Base-by-base conservation (phyloP, 2,888 invertebrate species). In the Chrysomela aeneicollis region DNA sequence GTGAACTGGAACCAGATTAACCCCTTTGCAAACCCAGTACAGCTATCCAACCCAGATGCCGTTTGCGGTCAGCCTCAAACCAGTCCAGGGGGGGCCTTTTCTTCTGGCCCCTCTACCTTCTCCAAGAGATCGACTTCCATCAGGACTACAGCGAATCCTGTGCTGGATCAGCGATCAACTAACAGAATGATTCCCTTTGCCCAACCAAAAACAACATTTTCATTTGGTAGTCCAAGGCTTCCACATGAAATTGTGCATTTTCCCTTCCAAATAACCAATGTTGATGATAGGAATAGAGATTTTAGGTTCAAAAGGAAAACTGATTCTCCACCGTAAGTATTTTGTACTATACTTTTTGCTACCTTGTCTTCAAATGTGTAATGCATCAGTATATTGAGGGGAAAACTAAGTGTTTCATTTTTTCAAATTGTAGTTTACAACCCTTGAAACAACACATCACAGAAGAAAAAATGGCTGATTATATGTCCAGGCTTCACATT, bases 391-490 rank as follows among this genome's bases (percentile, higher is more conserved):
- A n/a, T 3, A 6, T 26, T 26, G 26, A 6, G 4, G 6, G 26
- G 26, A 26, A 26, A 6, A 26, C 6, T 26, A 6, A 26, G 3
- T 26, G 26, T 6, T 26, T 3, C 3, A 26, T 5, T 3, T 26
- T 6, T 26, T 26, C 26, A 21, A 26, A 5, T 59, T 61, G 64
- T 62, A 80, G 80, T 22, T 64, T 71, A 12, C 76, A 74, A 54
- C 74, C 88, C 51, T 78, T 85, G 6, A 94, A 94, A 77, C 92
- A 92, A 78, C 86, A 90, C 46, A 92, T 93, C 69, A 92, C 92
- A 0, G 93, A 93, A 79, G 93, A 93, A 76, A 92, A 90, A 80
- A 93, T 94, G 89, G 90, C 92, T 0, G 92, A 91, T 21, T 92
- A 93, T 76, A 86, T 94, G 69, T 89, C 87, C 71, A 87, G 90